These are phyloP conservation scores for Cavia aperea DNA, from an alignment of 2,113 vertebrate genomes.

Conservation along the genomic window DNA sequence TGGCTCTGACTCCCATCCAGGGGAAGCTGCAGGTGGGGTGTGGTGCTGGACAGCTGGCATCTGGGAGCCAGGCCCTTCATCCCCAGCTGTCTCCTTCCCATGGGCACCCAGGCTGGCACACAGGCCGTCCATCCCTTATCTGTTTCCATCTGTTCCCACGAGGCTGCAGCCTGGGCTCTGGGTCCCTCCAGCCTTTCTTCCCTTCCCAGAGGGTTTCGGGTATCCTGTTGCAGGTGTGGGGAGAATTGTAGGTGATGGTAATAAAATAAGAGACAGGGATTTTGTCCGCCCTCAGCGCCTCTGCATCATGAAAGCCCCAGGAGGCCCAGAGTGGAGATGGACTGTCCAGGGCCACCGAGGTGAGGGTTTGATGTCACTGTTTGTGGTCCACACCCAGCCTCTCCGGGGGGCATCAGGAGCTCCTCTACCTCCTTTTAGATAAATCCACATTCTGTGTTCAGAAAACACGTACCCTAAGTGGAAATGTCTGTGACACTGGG, in stretches of 20 bases:
- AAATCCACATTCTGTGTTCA: not conserved
- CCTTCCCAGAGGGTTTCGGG: not conserved
- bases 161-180: not conserved
- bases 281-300: not conserved
- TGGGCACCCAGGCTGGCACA: not conserved
- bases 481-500: not conserved
- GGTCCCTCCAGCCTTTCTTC: not conserved
- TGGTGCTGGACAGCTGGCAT: not conserved
- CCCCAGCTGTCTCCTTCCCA: slow-evolving; percentile 11
- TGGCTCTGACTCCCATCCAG: not conserved
- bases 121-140: not conserved
- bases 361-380: not conserved
- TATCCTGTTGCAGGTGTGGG: not conserved
- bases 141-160: not conserved
- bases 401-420: not conserved
- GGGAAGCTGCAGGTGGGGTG: slow-evolving; percentile 26
- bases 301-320: not conserved
- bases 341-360: not conserved
- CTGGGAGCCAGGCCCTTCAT: not conserved
- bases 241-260: not conserved
- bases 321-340: not conserved
- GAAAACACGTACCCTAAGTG: too few relatives aligned
- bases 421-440: not conserved
- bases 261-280: not conserved
- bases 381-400: not conserved